Evolutionary conservation across 2,888 invertebrate genomes (phyloP).

Genomic region (Lamellibrachia columna): DNA sequence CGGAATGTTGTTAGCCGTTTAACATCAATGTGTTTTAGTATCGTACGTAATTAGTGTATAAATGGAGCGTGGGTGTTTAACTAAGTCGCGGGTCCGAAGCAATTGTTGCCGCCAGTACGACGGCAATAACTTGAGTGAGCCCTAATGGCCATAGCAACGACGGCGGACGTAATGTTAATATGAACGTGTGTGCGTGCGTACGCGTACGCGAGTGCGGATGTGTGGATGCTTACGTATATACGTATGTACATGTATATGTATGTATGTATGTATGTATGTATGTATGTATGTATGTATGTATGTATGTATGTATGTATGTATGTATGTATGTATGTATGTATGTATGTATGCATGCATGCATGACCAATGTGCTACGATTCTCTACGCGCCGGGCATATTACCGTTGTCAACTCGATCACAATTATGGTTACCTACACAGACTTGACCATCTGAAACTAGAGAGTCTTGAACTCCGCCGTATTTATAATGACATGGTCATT

Average conservation of each 20-base stretch:
- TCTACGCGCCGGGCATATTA: no score
- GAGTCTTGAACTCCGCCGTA: no score
- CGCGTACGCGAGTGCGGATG: no score
- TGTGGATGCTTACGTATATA: no score
- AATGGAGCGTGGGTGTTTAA: background rate
- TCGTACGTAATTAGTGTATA: background rate
- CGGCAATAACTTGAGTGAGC: background rate
- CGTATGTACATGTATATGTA: background rate
- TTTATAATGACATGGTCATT: no score
- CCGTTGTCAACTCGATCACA: no score
- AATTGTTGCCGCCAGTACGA: background rate
- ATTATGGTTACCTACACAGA: no score
- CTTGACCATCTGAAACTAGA: no score
- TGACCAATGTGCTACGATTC: no score
- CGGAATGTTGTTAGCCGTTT: background rate
- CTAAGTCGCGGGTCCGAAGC: background rate
- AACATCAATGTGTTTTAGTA: background rate
- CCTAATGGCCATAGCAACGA: background rate
- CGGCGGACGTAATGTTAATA: background rate
- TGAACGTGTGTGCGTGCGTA: background rate
- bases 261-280: background rate
- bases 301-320: constrained; percentile 12
- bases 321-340: no score
- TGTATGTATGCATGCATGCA: no score
- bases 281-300: constrained; percentile 19